A percentile compares a stretch with the other conserved stretches of the same genome.
These are phyloP conservation scores for Platichthys stellatus DNA, from an alignment of 2,113 vertebrate genomes.

Conservation along the genomic window DNA sequence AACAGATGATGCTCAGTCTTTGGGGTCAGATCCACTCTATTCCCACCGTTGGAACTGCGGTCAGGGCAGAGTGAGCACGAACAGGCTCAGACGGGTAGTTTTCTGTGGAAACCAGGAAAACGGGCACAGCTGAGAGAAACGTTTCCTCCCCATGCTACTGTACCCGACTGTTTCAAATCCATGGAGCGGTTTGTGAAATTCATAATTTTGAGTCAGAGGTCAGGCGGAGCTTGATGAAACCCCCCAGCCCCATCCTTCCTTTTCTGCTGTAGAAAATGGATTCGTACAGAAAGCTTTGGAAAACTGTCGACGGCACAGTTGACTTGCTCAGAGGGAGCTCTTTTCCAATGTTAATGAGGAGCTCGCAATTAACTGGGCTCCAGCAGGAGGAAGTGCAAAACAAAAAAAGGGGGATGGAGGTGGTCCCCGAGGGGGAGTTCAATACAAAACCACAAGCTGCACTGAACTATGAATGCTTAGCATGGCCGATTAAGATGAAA, in stretches of 20 bases:
- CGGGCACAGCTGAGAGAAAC: constrained; percentile 6
- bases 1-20: constrained; percentile 72
- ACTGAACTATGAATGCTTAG: constrained; percentile 38
- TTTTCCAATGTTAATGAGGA: constrained; percentile 67
- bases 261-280: constrained; percentile 38
- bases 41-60: constrained; percentile 53
- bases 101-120: constrained; percentile 21
- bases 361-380: constrained; percentile 69
- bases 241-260: not conserved
- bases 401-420: constrained; percentile 29
- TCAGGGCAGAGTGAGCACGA: constrained; percentile 29
- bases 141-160: constrained; percentile 14
- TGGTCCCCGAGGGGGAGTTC: constrained; percentile 1
- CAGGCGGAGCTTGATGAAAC: constrained; percentile 17
- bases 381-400: constrained; percentile 42
- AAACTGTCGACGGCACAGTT: constrained; percentile 47
- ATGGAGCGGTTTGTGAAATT: constrained; percentile 47
- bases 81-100: constrained; percentile 11
- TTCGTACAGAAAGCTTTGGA: constrained; percentile 33
- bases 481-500: constrained; percentile 19
- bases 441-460: constrained; percentile 36
- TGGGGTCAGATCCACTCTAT: constrained; percentile 66
- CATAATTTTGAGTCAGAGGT: constrained; percentile 58
- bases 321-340: constrained; percentile 57
- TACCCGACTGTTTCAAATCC: constrained; percentile 33